phyloP scores from a whole-genome alignment of 2,888 invertebrate genomes.

The Empis livida region DNA sequence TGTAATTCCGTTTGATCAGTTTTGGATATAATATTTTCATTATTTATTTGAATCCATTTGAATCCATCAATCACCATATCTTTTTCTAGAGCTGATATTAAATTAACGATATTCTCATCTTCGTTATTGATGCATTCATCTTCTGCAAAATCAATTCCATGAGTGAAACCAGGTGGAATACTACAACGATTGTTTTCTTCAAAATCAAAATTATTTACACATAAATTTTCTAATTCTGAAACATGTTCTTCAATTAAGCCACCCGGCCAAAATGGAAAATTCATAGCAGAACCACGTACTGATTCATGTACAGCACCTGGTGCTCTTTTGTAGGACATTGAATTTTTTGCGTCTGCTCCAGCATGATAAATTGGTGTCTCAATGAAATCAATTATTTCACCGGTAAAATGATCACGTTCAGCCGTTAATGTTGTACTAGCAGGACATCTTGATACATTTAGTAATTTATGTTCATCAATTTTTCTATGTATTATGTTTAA shows the following conservation, averaged over 20 bases:
- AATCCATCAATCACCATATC: conserved; percentile 28
- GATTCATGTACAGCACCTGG: conserved; percentile 59
- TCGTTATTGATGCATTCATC: conserved; percentile 7
- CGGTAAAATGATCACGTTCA: conserved; percentile 57
- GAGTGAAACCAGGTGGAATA: conserved; percentile 54
- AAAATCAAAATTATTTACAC: conserved; percentile 34
- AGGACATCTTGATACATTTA: neutral
- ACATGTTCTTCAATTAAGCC: conserved; percentile 53
- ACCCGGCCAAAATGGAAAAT: conserved; percentile 80
- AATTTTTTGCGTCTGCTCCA: conserved; percentile 56
- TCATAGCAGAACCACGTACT: conserved; percentile 62
- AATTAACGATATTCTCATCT: conserved; percentile 24
- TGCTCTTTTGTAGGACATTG: conserved; percentile 65
- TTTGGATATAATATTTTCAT: conserved; percentile 6
- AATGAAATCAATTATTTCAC: conserved; percentile 56
- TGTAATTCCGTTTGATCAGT: conserved; percentile 19
- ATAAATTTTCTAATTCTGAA: conserved; percentile 34
- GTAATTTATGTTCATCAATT: neutral
- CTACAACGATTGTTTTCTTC: conserved; percentile 37
- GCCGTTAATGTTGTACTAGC: conserved; percentile 30
- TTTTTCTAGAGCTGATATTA: conserved; percentile 27
- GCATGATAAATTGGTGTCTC: conserved; percentile 45
- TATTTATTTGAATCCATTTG: conserved; percentile 27
- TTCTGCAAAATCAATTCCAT: conserved; percentile 43
- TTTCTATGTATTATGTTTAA: neutral